phyloP scores from a whole-genome alignment of 2,797 vertebrate genomes.

The Helarctos malayanus region DNA sequence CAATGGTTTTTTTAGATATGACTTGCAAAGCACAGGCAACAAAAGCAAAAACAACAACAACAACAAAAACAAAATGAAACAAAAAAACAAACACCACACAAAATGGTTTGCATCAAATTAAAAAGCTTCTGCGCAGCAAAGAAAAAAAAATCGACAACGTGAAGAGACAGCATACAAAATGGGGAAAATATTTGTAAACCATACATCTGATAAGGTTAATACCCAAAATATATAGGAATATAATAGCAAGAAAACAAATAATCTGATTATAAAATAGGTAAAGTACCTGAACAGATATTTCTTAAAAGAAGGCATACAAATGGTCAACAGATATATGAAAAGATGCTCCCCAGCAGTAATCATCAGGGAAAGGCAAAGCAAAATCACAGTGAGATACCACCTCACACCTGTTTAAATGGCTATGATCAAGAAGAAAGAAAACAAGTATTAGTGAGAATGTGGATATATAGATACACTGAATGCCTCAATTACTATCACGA shows the following conservation, averaged over 20 bases:
- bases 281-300: background rate
- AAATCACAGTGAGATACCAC: background rate
- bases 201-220: background rate
- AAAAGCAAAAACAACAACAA: background rate
- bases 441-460: background rate
- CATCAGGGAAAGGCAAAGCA: background rate
- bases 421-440: background rate
- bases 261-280: background rate
- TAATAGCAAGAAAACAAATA: background rate
- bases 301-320: background rate
- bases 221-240: background rate
- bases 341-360: background rate
- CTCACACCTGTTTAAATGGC: background rate
- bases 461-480: background rate
- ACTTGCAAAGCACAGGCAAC: background rate
- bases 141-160: background rate
- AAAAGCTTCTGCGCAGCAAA: background rate
- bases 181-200: background rate
- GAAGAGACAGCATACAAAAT: background rate
- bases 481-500: background rate
- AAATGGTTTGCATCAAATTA: background rate
- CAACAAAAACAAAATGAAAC: background rate
- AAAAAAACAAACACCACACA: background rate
- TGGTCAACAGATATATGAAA: background rate
- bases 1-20: background rate